A percentile compares a stretch with the other conserved stretches of the same genome.
Evolutionary conservation across 2,888 invertebrate genomes (phyloP).

Genomic region (Monopis laevigella): DNA sequence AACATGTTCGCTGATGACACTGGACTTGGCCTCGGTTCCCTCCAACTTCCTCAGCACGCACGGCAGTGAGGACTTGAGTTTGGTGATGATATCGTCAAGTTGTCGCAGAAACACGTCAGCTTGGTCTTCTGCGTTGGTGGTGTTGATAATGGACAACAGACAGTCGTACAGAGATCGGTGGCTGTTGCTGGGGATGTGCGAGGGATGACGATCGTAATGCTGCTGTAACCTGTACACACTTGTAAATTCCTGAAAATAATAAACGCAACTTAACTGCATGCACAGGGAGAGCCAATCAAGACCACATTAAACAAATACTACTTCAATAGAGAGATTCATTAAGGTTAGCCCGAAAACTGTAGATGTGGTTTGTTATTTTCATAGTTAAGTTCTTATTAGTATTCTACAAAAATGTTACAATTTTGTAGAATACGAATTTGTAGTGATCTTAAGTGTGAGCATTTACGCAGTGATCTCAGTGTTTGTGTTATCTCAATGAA

Average conservation of each 20-base stretch:
- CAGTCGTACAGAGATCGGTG: constrained; percentile 54
- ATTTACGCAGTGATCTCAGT: too few relatives aligned
- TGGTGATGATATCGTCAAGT: constrained; percentile 42
- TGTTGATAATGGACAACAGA: constrained; percentile 41
- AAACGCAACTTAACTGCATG: too few relatives aligned
- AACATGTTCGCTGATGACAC: constrained; percentile 46
- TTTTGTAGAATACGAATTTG: too few relatives aligned
- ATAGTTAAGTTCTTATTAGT: too few relatives aligned
- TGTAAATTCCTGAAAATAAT: constrained; percentile 40
- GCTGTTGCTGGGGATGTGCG: constrained; percentile 43
- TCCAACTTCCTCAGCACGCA: constrained; percentile 39
- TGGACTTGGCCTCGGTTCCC: constrained; percentile 29
- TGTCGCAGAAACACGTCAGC: constrained; percentile 49
- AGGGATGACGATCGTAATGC: constrained; percentile 49
- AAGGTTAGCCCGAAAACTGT: too few relatives aligned
- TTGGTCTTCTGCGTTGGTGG: constrained; percentile 35
- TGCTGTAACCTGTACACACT: constrained; percentile 49
- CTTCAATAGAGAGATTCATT: too few relatives aligned
- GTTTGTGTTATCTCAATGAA: too few relatives aligned
- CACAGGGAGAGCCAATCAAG: too few relatives aligned
- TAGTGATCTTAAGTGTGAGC: too few relatives aligned
- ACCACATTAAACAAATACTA: too few relatives aligned
- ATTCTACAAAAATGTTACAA: too few relatives aligned
- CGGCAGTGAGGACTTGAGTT: constrained; percentile 41
- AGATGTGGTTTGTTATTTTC: too few relatives aligned